Conservation (phyloP, 2,113 vertebrate species). For the Alligator mississippiensis region DNA sequence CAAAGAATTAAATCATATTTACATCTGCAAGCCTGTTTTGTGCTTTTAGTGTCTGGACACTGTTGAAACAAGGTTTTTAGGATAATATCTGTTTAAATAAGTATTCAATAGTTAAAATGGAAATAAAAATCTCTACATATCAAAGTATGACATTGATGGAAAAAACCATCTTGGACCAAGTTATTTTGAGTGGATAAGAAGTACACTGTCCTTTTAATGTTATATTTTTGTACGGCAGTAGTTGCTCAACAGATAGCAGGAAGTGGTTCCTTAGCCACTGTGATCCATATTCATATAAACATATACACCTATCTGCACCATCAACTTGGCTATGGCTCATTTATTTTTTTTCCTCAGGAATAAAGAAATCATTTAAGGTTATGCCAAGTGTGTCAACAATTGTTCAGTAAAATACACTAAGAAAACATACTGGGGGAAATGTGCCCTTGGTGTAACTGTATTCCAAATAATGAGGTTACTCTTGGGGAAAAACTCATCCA, state of each 20-base stretch:
- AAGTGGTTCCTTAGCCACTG: background rate
- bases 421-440: background rate
- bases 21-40: background rate
- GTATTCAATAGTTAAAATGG: background rate
- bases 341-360: background rate
- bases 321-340: background rate
- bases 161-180: background rate
- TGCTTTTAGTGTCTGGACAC: background rate
- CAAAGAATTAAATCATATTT: slow-evolving; percentile 11
- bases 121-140: slow-evolving; percentile 1
- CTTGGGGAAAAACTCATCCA: background rate
- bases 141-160: background rate
- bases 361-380: background rate
- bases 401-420: background rate
- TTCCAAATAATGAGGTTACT: background rate
- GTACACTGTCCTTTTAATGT: background rate
- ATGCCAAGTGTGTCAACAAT: background rate
- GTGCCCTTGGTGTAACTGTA: background rate
- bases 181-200: background rate
- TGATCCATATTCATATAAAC: background rate
- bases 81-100: background rate
- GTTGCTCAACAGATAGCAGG: background rate
- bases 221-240: background rate
- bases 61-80: slow-evolving; percentile 27
- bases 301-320: background rate